Conservation (phyloP, 2,888 invertebrate genomes). For the Tetranychus piercei region DNA sequence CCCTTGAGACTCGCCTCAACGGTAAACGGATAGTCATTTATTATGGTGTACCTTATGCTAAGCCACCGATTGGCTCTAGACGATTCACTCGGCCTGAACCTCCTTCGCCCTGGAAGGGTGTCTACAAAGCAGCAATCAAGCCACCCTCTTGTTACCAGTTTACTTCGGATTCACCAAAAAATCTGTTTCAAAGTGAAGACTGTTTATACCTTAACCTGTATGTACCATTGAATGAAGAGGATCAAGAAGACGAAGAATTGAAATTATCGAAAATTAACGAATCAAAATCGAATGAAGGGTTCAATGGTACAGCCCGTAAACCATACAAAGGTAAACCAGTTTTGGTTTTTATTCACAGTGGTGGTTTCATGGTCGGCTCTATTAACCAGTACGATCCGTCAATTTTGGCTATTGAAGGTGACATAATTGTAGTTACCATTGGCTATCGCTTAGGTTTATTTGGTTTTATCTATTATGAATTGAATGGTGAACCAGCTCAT, state of each 20-base stretch:
- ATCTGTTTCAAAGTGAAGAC: not conserved
- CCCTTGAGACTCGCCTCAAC: not conserved
- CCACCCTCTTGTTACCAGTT: constrained; percentile 4
- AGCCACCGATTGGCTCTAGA: not conserved
- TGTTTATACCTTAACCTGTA: not conserved
- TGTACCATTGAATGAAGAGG: not conserved
- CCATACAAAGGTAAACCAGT: constrained; percentile 6
- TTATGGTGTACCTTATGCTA: not conserved
- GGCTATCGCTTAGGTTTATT: constrained; percentile 11
- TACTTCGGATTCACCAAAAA: not conserved
- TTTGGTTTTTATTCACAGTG: constrained; percentile 13
- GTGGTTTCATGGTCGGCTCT: constrained; percentile 3
- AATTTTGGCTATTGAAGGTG: constrained; percentile 9
- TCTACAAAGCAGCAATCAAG: not conserved
- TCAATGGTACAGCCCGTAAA: not conserved
- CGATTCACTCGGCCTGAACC: constrained; percentile 6
- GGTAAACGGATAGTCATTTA: not conserved
- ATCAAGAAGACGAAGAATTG: too few species aligned
- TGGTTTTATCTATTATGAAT: not conserved
- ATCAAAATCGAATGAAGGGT: not conserved
- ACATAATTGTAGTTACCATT: constrained; percentile 9
- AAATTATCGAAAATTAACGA: not conserved
- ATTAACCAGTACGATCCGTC: constrained; percentile 6
- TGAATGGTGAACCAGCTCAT: not conserved
- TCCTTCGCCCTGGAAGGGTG: not conserved